Percentiles rank a stretch among this genome's conserved stretches.
Conservation (phyloP, 1,140 invertebrate genomes). For the Penaeus chinensis region DNA sequence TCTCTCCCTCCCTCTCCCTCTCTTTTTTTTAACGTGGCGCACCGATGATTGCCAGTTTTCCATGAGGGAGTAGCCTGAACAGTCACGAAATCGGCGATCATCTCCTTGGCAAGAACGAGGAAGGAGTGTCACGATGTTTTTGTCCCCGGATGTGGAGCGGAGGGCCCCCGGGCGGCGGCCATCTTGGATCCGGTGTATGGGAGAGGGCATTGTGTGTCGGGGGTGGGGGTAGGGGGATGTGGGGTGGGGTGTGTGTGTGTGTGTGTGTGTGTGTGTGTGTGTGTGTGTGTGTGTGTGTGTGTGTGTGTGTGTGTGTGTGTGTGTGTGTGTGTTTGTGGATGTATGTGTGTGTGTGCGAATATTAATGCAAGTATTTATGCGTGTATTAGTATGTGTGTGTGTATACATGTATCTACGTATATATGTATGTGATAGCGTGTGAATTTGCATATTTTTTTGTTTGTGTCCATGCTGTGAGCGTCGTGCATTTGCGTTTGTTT, state of each 20-base stretch:
- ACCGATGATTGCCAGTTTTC: too few species aligned
- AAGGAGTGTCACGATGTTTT: too few species aligned
- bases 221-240: neutral
- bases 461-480: too few species aligned
- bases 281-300: neutral
- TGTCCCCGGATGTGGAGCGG: too few species aligned
- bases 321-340: neutral
- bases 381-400: neutral
- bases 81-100: too few species aligned
- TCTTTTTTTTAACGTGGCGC: too few species aligned
- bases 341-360: neutral
- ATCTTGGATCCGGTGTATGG: neutral
- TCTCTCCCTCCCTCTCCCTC: too few species aligned
- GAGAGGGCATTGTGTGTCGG: too few species aligned
- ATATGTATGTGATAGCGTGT: neutral
- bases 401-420: neutral
- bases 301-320: neutral
- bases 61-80: too few species aligned
- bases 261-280: constrained; percentile 13
- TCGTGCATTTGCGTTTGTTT: neutral
- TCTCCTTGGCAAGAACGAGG: too few species aligned
- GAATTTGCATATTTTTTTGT: neutral
- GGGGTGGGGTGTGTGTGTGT: neutral
- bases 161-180: too few species aligned
- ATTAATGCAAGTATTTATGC: neutral